Conservation (phyloP, 2,888 invertebrate genomes). For the Xestia xanthographa region DNA sequence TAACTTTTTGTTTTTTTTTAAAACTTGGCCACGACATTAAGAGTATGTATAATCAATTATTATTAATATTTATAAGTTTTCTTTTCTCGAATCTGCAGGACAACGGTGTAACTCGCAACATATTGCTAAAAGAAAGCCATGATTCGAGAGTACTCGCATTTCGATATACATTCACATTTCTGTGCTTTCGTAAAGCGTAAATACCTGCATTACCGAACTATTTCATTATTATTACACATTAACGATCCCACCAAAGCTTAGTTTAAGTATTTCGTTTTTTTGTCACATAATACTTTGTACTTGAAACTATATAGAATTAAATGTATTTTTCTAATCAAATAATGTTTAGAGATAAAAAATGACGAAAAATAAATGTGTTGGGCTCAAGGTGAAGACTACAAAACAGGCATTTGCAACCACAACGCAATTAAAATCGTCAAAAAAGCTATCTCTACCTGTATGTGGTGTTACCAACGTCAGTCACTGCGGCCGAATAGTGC, state of each 20-base stretch:
- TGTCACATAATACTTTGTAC: constrained; percentile 75
- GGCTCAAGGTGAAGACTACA: constrained; percentile 31
- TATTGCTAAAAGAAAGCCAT: constrained; percentile 51
- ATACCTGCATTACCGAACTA: constrained; percentile 81
- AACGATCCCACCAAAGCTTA: constrained; percentile 90
- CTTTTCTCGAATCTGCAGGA: constrained; percentile 47
- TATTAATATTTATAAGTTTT: constrained; percentile 49
- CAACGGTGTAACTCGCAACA: constrained; percentile 30
- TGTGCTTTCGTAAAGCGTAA: constrained; percentile 60
- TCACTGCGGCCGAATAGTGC: too few species aligned
- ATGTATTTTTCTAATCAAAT: constrained; percentile 75
- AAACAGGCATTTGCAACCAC: neutral
- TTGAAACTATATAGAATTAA: constrained; percentile 72
- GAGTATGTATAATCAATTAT: constrained; percentile 52
- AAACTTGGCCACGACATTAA: constrained; percentile 60
- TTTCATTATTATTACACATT: constrained; percentile 76
- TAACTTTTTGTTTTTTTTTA: constrained; percentile 45
- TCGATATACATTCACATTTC: constrained; percentile 61
- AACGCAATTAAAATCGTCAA: constrained; percentile 3
- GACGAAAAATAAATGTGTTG: constrained; percentile 40
- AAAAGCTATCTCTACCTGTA: neutral
- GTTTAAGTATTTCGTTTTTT: constrained; percentile 85
- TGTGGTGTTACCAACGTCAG: neutral
- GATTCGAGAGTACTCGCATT: constrained; percentile 61
- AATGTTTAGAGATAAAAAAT: constrained; percentile 53